A percentile compares a stretch with the other conserved stretches of the same genome.
These are phyloP conservation scores for Zophobas morio DNA, from an alignment of 1,140 invertebrate species.

Conservation along the genomic window DNA sequence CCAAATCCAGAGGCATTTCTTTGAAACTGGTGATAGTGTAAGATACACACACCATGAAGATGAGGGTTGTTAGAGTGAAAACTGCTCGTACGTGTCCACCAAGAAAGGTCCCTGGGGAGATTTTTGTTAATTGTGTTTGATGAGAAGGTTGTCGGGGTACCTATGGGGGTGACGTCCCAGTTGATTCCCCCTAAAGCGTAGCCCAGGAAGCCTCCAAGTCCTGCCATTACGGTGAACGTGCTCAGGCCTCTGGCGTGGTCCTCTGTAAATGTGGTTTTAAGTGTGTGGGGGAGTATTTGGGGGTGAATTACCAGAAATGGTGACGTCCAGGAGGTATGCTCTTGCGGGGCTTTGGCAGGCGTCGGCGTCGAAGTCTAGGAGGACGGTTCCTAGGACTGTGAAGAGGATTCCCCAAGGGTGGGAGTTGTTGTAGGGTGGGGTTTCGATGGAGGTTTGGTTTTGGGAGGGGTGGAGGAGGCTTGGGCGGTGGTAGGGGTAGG, in stretches of 20 bases:
- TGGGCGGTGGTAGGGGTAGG: conserved; percentile 59
- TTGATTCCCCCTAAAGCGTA: conserved; percentile 94
- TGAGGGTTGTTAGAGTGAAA: conserved; percentile 89
- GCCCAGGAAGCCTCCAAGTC: conserved; percentile 93
- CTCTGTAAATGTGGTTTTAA: conserved; percentile 71
- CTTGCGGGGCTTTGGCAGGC: conserved; percentile 95
- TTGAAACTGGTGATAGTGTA: conserved; percentile 89
- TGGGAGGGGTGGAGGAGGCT: conserved; percentile 66
- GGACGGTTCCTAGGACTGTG: conserved; percentile 92
- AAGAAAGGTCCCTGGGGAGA: conserved; percentile 76
- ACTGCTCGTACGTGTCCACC: conserved; percentile 93
- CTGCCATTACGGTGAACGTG: conserved; percentile 97
- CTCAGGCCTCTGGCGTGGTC: conserved; percentile 94
- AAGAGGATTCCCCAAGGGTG: conserved; percentile 93
- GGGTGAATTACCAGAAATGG: conserved; percentile 78
- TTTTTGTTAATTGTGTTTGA: conserved; percentile 17
- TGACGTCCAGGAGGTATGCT: conserved; percentile 94
- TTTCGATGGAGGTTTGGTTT: conserved; percentile 58
- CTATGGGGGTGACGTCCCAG: conserved; percentile 90
- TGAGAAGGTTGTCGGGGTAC: conserved; percentile 67
- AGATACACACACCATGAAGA: conserved; percentile 86
- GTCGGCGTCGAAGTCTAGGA: conserved; percentile 96
- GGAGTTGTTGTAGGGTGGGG: conserved; percentile 62
- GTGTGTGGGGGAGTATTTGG: background rate
- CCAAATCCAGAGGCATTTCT: conserved; percentile 84